Percentiles rank a stretch among this genome's conserved stretches.
These are phyloP conservation scores for Anthopleura xanthogrammica DNA, from an alignment of 92 coral and sea anemone species.

Conservation along the genomic window DNA sequence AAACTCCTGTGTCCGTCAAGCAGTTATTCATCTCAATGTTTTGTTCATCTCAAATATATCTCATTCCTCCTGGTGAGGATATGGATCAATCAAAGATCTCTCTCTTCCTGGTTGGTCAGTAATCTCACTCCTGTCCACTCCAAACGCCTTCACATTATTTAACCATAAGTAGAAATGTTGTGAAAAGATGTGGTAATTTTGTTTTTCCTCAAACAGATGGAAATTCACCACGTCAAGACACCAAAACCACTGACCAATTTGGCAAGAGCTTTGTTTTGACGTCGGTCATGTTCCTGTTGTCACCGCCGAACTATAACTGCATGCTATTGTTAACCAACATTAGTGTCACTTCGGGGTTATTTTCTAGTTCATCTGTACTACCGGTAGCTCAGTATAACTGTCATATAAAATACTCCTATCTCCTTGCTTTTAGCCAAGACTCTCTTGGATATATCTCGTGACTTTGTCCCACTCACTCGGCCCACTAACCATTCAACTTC, in stretches of 20 bases:
- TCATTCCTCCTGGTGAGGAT: background rate
- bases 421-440: too few relatives aligned
- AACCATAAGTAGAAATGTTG: background rate
- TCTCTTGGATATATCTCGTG: too few relatives aligned
- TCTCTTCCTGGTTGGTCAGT: background rate
- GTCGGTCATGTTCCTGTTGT: background rate
- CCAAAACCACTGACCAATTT: background rate
- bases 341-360: background rate
- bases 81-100: background rate
- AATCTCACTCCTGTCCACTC: conserved; percentile 1
- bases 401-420: too few relatives aligned
- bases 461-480: too few relatives aligned
- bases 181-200: background rate
- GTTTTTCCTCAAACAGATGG: background rate
- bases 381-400: too few relatives aligned
- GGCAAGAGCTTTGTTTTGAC: background rate
- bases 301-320: background rate
- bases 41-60: background rate
- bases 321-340: background rate
- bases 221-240: background rate
- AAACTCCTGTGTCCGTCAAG: background rate
- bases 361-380: too few relatives aligned
- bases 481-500: too few relatives aligned
- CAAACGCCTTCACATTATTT: background rate
- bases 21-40: background rate